A percentile compares a stretch with the other conserved stretches of the same genome.
Conservation (phyloP, 2,797 vertebrate species). For the Mycteria americana region DNA sequence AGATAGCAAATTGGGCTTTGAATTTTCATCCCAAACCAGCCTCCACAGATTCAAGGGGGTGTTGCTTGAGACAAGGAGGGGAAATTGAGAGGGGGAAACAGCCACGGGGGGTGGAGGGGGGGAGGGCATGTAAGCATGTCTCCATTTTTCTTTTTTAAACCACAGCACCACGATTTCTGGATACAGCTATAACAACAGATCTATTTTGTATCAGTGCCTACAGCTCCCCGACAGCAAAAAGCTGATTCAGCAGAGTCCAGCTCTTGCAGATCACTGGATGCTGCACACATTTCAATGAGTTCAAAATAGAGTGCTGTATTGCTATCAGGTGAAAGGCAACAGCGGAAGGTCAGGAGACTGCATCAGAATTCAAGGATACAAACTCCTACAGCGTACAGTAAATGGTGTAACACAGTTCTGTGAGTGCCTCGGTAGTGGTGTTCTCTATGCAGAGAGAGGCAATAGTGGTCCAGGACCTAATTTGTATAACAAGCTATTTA, state of each 20-base stretch:
- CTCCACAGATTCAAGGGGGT: background rate
- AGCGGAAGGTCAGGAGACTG: background rate
- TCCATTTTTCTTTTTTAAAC: background rate
- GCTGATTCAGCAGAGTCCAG: background rate
- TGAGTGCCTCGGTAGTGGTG: background rate
- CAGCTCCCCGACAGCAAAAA: background rate
- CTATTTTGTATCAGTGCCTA: background rate
- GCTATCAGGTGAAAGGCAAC: background rate
- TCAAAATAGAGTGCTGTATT: background rate
- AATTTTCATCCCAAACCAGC: background rate
- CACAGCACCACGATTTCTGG: background rate
- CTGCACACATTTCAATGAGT: background rate
- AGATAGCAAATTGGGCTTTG: background rate
- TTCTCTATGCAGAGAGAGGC: background rate
- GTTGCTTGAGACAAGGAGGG: background rate
- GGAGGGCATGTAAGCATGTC: background rate
- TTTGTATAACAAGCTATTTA: slow-evolving; percentile 48
- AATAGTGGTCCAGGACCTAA: slow-evolving; percentile 9
- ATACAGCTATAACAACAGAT: background rate
- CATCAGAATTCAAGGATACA: background rate
- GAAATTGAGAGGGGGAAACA: no score
- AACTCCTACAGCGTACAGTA: background rate
- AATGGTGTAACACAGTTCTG: background rate
- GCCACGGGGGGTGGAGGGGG: background rate
- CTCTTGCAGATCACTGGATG: background rate